Evolutionary conservation across 2,888 invertebrate species (phyloP), one percentile per base, ranked within the genome.

Genomic region (Leuctra nigra): DNA sequence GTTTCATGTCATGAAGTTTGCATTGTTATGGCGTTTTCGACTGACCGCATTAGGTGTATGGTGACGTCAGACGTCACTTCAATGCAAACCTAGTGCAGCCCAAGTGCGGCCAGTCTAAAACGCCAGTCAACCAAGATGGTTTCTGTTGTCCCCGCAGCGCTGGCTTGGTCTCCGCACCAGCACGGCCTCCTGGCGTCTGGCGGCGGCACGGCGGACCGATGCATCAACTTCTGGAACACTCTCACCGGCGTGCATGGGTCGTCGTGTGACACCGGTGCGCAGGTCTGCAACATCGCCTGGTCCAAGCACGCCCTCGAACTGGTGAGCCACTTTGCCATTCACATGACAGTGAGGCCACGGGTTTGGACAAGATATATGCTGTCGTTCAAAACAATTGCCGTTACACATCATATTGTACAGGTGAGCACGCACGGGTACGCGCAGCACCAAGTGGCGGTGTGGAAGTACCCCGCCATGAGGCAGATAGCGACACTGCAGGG

Each of bases 91-190:
- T n/a, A n/a, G n/a, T n/a, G n/a, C n/a, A n/a, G n/a, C n/a, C n/a
- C n/a, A n/a, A n/a, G n/a, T n/a, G n/a, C n/a, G n/a, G n/a, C n/a
- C n/a, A n/a, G n/a, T n/a, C n/a, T n/a, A n/a, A n/a, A n/a, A n/a
- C n/a, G n/a, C n/a, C n/a, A n/a, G n/a, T n/a, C n/a, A n/a, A n/a
- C n/a, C n/a, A n/a, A n/a, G n/a, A n/a, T n/a, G n/a, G n/a, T n/a
- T n/a, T n/a, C n/a, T n/a, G n/a, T n/a, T n/a, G n/a, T n/a, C n/a
- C n/a, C n/a, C n/a, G n/a, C n/a, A 71, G 98, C 98, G 0, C 95
- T 98, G 64, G 96, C 98, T 20, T 98, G 98, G 98, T 97, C 96
- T 1, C 97, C 98, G 0, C 97, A 98, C 76, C 97, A 97, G 73
- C 97, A 97, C 74, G 97, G 97, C 0, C 76, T 98, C 53, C 73